These are phyloP conservation scores for Salminus brasiliensis DNA, from an alignment of 2,113 vertebrate species.

Conservation along the genomic window DNA sequence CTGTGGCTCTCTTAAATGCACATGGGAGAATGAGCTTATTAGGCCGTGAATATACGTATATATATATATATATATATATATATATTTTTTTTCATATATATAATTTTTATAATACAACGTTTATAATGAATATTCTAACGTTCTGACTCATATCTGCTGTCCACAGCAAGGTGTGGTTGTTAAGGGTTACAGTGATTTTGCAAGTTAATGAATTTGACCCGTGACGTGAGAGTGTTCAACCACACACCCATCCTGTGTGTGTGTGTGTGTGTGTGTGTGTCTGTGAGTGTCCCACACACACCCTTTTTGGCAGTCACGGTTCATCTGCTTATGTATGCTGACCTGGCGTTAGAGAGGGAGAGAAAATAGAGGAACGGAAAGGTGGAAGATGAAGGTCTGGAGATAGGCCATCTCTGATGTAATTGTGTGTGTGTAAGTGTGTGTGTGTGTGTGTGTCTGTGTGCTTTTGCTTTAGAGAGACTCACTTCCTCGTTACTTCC, in stretches of 20 bases:
- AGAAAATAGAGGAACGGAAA: constrained; percentile 26
- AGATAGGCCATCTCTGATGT: constrained; percentile 38
- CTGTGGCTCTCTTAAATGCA: too few species aligned
- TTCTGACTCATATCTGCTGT: too few species aligned
- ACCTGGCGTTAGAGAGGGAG: constrained; percentile 9
- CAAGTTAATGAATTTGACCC: constrained; percentile 45
- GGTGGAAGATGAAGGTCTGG: constrained; percentile 35
- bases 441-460: constrained; percentile 46
- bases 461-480: constrained; percentile 37
- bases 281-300: constrained; percentile 19
- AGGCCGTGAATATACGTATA: too few species aligned
- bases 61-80: too few species aligned
- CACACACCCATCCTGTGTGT: constrained; percentile 49
- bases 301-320: constrained; percentile 21
- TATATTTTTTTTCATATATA: too few species aligned
- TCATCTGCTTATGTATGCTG: constrained; percentile 24
- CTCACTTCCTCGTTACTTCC: constrained; percentile 50
- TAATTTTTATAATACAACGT: too few species aligned
- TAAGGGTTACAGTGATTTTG: constrained; percentile 35
- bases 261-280: constrained; percentile 16
- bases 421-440: constrained; percentile 29
- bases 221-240: constrained; percentile 2
- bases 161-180: constrained; percentile 10
- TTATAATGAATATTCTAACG: too few species aligned
- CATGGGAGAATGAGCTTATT: too few species aligned